A percentile compares a stretch with the other conserved stretches of the same genome.
Evolutionary conservation across 1,140 invertebrate genomes (phyloP).

Genomic region (Tetraneura akinire): DNA sequence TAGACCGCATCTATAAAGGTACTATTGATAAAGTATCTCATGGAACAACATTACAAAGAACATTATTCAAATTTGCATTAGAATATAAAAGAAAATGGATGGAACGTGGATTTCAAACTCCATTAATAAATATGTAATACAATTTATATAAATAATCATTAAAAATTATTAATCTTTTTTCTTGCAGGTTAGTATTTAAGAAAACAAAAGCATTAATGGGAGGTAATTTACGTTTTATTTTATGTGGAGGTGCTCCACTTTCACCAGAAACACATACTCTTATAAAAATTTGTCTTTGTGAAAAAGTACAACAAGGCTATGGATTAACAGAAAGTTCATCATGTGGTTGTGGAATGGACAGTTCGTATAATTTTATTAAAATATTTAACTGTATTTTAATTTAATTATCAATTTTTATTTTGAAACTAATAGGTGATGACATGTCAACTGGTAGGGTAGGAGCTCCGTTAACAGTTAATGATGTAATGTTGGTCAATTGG

Average conservation of each 20-base stretch:
- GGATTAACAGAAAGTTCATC: constrained; percentile 96
- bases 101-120: constrained; percentile 80
- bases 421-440: constrained; percentile 63
- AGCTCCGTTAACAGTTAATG: constrained; percentile 80
- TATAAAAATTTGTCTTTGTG: constrained; percentile 89
- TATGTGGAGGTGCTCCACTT: constrained; percentile 91
- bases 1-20: constrained; percentile 93
- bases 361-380: constrained; percentile 60
- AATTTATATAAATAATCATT: too few relatives aligned
- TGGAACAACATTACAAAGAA: constrained; percentile 72
- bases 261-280: constrained; percentile 95
- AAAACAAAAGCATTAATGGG: constrained; percentile 81
- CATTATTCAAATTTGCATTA: constrained; percentile 88
- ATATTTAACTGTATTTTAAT: neutral
- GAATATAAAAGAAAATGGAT: constrained; percentile 87
- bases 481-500: constrained; percentile 90
- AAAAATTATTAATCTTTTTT: too few relatives aligned
- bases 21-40: constrained; percentile 88
- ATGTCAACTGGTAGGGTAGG: constrained; percentile 83
- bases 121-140: constrained; percentile 71
- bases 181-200: constrained; percentile 73
- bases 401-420: neutral
- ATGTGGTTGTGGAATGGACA: constrained; percentile 85
- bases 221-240: constrained; percentile 80
- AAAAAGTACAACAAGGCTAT: constrained; percentile 90